Base-by-base conservation (phyloP, 2,888 invertebrate genomes). In the Megastigmus dorsalis region DNA sequence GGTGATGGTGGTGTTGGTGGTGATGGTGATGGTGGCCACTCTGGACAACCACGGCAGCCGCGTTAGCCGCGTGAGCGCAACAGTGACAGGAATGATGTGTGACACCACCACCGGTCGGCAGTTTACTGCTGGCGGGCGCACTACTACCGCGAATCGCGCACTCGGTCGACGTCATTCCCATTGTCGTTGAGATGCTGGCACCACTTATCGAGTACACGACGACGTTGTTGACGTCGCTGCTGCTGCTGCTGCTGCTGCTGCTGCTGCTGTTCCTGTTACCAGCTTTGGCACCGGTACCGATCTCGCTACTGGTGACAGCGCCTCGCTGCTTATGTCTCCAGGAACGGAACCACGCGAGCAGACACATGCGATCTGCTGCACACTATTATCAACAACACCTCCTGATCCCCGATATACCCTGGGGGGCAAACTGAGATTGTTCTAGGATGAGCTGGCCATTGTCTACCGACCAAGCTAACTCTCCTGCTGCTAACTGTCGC, bases 141-240 rank as follows among this genome's bases (percentile, higher is more conserved):
- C n/a, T n/a, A n/a, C n/a, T n/a, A n/a, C n/a, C n/a, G 81, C 84
- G 84, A 20, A 75, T 70, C 45, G 66, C 88, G 83, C 87, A 86
- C 84, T 86, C 86, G 80, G 85, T 86, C 80, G 86, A 86, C 41
- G 73, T 66, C 81, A 88, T 88, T 84, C 88, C 88, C 87, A 88
- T 88, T 3, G 20, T 45, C 4, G 52, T n/a, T n/a, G n/a, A 28
- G 28, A 20, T 43, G 57, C 38, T n/a, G 7, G 33, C 36, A 33
- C 9, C 9, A 15, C 26, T 28, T 18, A 55, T 33, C 9, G 38
- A 13, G 26, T 26, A 41, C 3, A 23, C 20, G 50, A 18, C 50
- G 26, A 23, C 30, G 45, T 20, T 20, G 20, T 3, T 48, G 54
- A 38, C 20, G 54, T 26, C 26, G 15, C 10, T 10, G n/a, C 20